These are phyloP conservation scores for Pseudorhiza aurosa DNA, from an alignment of 30 jellyfish, hydroid and myxozoan species.

Conservation along the genomic window DNA sequence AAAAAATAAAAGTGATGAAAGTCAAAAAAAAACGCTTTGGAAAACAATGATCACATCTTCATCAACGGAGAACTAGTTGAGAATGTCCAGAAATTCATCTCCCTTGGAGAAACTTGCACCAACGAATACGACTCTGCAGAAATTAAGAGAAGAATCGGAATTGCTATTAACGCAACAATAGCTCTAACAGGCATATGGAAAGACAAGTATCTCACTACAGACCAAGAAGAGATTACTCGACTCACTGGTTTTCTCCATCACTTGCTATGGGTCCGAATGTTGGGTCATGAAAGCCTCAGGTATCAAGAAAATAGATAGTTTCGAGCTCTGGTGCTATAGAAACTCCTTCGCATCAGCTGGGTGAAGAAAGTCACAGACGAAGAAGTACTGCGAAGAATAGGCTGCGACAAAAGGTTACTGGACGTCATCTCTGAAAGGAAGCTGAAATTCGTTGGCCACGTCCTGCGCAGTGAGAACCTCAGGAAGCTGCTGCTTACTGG, in stretches of 20 bases:
- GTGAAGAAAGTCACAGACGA: no score
- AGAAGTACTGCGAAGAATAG: no score
- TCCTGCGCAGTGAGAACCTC: slow-evolving; percentile 11
- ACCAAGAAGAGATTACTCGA: neutral
- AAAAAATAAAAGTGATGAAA: slow-evolving; percentile 8
- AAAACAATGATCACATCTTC: neutral
- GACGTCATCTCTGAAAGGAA: no score
- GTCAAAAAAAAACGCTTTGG: neutral
- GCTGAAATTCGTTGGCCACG: slow-evolving; percentile 27
- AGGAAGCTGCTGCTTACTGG: slow-evolving; percentile 20
- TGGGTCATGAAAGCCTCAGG: slow-evolving; percentile 10
- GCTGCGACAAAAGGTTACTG: no score
- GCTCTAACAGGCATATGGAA: slow-evolving; percentile 17
- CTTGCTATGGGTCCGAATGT: slow-evolving; percentile 34
- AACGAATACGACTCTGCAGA: neutral
- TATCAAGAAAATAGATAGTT: no score
- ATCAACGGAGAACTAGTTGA: neutral
- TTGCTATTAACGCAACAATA: slow-evolving; percentile 12
- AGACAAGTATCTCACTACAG: neutral
- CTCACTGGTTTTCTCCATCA: slow-evolving; percentile 20
- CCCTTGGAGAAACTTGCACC: slow-evolving; percentile 6
- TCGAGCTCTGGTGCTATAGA: no score
- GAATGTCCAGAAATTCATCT: slow-evolving; percentile 4
- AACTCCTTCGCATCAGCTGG: no score
- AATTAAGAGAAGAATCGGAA: slow-evolving; percentile 20